Base-by-base conservation (phyloP, 2,113 vertebrate genomes). In the Onychostruthus taczanowskii region DNA sequence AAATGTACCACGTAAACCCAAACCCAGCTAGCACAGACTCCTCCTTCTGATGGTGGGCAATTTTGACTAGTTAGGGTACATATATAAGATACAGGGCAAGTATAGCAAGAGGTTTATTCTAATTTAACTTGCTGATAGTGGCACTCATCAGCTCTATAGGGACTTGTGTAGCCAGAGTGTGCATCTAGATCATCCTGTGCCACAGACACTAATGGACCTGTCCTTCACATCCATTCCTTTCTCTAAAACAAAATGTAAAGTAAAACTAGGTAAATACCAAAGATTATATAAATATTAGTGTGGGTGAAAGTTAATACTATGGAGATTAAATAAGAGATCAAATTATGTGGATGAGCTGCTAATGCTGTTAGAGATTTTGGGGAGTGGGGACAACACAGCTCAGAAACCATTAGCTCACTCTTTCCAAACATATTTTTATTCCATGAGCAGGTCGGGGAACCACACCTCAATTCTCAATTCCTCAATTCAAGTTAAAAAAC, bases 381-480 rank as follows among this genome's bases (percentile, higher is more conserved):
- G 76, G 72, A 92, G 46, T 69, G 55, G 63, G 59, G 55, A 58
- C n/a, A 80, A n/a, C 37, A 85, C 35, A 77, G 19, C 72, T 86
- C 63, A 95, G 79, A 86, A 86, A 81, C 26, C 26, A 35, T 94
- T 92, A 90, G 31, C 68, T 89, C 87, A 81, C n/a, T 74, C 59
- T 59, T 89, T 94, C 59, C 76, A 92, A 94, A 89, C 10, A 79
- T 22, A 59, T 87, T 90, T 88, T 95, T 92, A 74, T 81, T 80
- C 55, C 72, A 77, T 89, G 68, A 92, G 16, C 55, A 91, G 55
- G 28, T 74, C 23, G 4, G 28, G 26, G 31, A 94, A 39, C 80
- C 84, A 87, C 80, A 50, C 59, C 72, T 58, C 84, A 75, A 84
- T 77, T 81, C 64, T 84, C 39, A 41, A 41, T 41, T 41, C 39